phyloP scores from a whole-genome alignment of 2,888 invertebrate species.

The Trichogramma evanescens region DNA sequence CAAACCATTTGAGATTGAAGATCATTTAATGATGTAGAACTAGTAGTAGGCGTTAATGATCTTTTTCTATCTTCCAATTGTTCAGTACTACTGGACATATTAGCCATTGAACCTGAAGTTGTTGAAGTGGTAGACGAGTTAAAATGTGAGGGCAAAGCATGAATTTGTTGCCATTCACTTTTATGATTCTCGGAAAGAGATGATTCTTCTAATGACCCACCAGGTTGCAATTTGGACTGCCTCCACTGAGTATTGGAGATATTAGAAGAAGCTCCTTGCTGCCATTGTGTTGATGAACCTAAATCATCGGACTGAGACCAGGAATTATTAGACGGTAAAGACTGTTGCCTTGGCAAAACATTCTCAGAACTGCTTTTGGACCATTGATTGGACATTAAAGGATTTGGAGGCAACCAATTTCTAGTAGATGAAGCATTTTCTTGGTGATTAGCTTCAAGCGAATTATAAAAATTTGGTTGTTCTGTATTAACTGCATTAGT shows the following conservation, averaged over 20 bases:
- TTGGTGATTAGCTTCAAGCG: constrained; percentile 14
- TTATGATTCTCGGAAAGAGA: constrained; percentile 18
- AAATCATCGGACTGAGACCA: constrained; percentile 17
- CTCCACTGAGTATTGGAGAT: constrained; percentile 21
- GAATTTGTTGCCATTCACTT: constrained; percentile 30
- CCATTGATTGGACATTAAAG: constrained; percentile 25
- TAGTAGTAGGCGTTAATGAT: constrained; percentile 27
- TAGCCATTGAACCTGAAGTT: constrained; percentile 28
- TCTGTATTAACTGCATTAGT: constrained; percentile 15
- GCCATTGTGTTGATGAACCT: constrained; percentile 21
- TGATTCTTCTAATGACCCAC: constrained; percentile 23
- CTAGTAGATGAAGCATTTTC: constrained; percentile 11
- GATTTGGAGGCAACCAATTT: constrained; percentile 23
- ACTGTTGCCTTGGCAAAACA: constrained; percentile 21
- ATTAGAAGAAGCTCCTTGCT: constrained; percentile 16
- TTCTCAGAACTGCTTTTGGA: constrained; percentile 30
- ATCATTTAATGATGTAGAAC: constrained; percentile 30
- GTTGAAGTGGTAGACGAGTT: constrained; percentile 28
- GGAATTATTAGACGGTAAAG: constrained; percentile 15
- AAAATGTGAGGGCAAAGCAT: constrained; percentile 26
- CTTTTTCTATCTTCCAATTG: constrained; percentile 32
- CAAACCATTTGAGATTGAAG: constrained; percentile 16
- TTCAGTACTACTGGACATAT: constrained; percentile 27
- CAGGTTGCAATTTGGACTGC: constrained; percentile 24
- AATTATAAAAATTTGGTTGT: constrained; percentile 19